Percentiles rank a stretch among this genome's conserved stretches.
Evolutionary conservation across 2,113 vertebrate genomes (phyloP).

Genomic region (Odocoileus virginianus): DNA sequence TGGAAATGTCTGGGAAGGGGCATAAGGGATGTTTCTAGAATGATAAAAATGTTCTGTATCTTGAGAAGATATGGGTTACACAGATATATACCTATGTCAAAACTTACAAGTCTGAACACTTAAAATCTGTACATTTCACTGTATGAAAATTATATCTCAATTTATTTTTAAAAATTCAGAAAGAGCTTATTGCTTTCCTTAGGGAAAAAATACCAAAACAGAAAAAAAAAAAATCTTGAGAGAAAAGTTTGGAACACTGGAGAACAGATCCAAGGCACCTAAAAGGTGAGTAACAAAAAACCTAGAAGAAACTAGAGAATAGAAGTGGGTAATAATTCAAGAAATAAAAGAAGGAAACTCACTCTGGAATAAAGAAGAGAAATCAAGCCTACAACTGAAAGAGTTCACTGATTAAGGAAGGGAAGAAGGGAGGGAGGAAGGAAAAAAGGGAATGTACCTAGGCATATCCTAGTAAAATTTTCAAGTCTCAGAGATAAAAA

Average conservation of each 20-base stretch:
- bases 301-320: neutral
- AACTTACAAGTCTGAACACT: neutral
- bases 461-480: neutral
- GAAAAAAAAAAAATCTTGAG: neutral
- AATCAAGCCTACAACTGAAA: conserved; percentile 13
- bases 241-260: neutral
- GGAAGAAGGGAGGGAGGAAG: neutral
- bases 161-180: neutral
- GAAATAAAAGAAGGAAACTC: neutral
- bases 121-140: neutral
- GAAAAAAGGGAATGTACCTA: neutral
- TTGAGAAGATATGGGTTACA: neutral
- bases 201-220: neutral
- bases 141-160: neutral
- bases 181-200: neutral
- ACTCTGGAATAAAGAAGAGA: neutral
- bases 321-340: neutral
- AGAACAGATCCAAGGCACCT: neutral
- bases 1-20: neutral
- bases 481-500: conserved; percentile 10
- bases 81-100: neutral
- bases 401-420: neutral
- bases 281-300: conserved; percentile 1
- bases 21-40: neutral
- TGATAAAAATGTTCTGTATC: neutral